Evolutionary conservation across 2,888 invertebrate genomes (phyloP).

Genomic region (Cosmopolites sordidus): DNA sequence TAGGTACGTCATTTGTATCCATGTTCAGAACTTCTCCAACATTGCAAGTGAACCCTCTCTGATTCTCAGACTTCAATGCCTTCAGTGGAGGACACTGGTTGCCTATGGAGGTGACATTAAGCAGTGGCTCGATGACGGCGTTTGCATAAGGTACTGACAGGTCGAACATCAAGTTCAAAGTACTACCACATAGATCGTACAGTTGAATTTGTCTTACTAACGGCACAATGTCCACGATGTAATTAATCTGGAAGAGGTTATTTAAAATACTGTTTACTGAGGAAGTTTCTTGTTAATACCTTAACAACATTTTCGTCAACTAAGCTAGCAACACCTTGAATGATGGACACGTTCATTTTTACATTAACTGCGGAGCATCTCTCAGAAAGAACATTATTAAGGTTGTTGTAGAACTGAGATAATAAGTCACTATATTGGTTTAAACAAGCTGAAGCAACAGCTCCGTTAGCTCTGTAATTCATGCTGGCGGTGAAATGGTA

Average conservation of each 20-base stretch:
- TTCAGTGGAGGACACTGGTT: conserved; percentile 89
- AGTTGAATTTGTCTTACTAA: conserved; percentile 85
- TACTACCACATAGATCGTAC: conserved; percentile 93
- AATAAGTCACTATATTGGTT: conserved; percentile 80
- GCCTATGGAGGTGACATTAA: conserved; percentile 85
- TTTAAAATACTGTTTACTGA: too few relatives aligned
- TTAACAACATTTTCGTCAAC: conserved; percentile 84
- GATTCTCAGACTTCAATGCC: conserved; percentile 78
- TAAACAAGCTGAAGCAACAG: conserved; percentile 78
- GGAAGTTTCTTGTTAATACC: conserved; percentile 22
- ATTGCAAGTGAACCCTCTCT: conserved; percentile 88
- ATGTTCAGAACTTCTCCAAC: conserved; percentile 91
- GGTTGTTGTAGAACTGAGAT: conserved; percentile 71
- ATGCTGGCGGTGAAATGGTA: conserved; percentile 86
- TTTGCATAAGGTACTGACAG: conserved; percentile 89
- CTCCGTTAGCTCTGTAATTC: conserved; percentile 84
- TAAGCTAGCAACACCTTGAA: conserved; percentile 74
- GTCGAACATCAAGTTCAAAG: conserved; percentile 88
- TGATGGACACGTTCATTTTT: conserved; percentile 88
- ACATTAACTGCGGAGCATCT: conserved; percentile 93
- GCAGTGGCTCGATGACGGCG: conserved; percentile 79
- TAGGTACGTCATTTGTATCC: conserved; percentile 85
- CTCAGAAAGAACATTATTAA: conserved; percentile 81
- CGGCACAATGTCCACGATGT: conserved; percentile 81
- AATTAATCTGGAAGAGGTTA: conserved; percentile 71